Evolutionary conservation across 2,888 invertebrate genomes (phyloP).

Genomic region (Rhingia rostrata): DNA sequence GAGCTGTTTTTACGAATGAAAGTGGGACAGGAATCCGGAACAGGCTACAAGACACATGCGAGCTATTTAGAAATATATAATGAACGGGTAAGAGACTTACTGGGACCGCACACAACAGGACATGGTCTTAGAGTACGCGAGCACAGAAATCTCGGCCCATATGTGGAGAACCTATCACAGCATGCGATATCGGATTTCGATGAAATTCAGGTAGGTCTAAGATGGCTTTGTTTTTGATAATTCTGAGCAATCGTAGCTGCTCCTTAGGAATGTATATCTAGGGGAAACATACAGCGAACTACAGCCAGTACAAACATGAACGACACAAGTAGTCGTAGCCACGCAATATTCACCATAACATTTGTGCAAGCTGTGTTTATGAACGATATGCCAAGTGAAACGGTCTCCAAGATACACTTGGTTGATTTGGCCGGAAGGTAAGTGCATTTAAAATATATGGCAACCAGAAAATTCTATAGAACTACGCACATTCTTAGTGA

Average conservation of each 20-base stretch:
- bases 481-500: constrained; percentile 85
- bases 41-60: constrained; percentile 93
- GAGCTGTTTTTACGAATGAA: constrained; percentile 92
- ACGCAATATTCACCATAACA: constrained; percentile 95
- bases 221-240: neutral
- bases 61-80: constrained; percentile 94
- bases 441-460: constrained; percentile 53
- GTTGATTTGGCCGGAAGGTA: constrained; percentile 95
- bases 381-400: constrained; percentile 94
- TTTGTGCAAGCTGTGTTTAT: constrained; percentile 94
- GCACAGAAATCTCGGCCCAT: constrained; percentile 91
- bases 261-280: constrained; percentile 88
- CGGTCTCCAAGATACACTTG: constrained; percentile 94
- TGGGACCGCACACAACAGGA: constrained; percentile 85
- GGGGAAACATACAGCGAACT: constrained; percentile 92
- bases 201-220: constrained; percentile 89
- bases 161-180: constrained; percentile 93
- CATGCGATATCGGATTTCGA: constrained; percentile 93
- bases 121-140: constrained; percentile 91
- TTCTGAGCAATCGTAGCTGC: neutral
- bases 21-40: constrained; percentile 90
- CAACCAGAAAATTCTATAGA: too few relatives aligned
- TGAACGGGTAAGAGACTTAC: constrained; percentile 90
- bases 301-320: constrained; percentile 96
- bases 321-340: constrained; percentile 94